Evolutionary conservation across 1,140 invertebrate genomes (phyloP), one percentile per base, ranked within the genome.

Genomic region (Bathynomus jamesi): DNA sequence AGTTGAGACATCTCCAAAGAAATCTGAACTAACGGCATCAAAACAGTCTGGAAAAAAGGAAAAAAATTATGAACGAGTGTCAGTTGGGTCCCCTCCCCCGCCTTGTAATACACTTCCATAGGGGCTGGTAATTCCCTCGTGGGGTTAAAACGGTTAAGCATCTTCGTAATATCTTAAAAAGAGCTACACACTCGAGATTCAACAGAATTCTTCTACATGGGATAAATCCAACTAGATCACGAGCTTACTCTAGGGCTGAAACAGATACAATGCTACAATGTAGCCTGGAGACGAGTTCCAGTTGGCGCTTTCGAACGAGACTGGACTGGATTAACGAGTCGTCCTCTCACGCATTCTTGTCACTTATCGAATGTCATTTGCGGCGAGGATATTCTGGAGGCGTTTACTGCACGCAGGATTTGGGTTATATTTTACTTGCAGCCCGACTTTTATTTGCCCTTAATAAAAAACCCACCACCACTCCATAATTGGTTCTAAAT

Each of bases 1-100:
- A 99, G 84, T 81, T 94, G 86, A 2, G 93, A 92, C 31, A 99
- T 85, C 78, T 92, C 82, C 53, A 99, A 82, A 7, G 94, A 95
- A 75, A 98, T 91, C 69, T 93, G 85, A 32, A 99, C 88, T 28
- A 99, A 84, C 1, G 96, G 95, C 79, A 91, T 90, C 67, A 99
- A 84, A 80, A 94, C 88, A 61, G 83, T 84, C 85, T 86, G 76
- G 65, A 80, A 79, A 70, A n/a, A 28, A 61, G 65, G 21, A 24
- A 21, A 29, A 68, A 67, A 71, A 29, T 7, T 27, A 4, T 69
- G 24, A 28, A 46, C 61, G 17, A 31, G 46, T 21, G 32, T 65
- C 13, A 69, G 21, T 1, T 13, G 40, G 17, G n/a, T n/a, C n/a
- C n/a, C n/a, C n/a, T n/a, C n/a, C n/a, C n/a, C n/a, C n/a, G n/a